Base-by-base conservation (phyloP, 2,888 invertebrate species). In the Drosophila neonasuta region DNA sequence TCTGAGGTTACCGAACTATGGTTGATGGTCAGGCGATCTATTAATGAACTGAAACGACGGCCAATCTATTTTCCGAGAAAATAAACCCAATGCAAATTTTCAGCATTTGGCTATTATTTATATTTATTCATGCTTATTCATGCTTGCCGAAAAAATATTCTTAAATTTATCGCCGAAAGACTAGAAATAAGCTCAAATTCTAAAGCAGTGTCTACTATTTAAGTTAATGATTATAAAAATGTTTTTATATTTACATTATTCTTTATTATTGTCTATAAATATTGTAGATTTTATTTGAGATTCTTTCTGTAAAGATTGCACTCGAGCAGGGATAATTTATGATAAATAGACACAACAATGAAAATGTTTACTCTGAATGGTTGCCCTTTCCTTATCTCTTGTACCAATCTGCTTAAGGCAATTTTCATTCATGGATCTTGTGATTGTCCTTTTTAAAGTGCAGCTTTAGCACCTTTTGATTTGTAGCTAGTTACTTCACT, bases 301-400 rank as follows among this genome's bases (percentile, higher is more conserved):
- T 52, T 9, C 8, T n/a, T 54, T 1, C 30, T 15, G n/a, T 17
- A n/a, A 17, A 64, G 36, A 42, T 54, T 34, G 17, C 4, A 36
- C 6, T 8, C 9, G 34, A 39, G 11, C 15, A 10, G 30, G 7
- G 30, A 29, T 10, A 65, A 49, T 54, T 48, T 36, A 42, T 49
- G 24, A 24, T 55, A 44, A 46, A 56, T 17, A 56, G 9, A 56
- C 36, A 48, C 36, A 48, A 46, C 45, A 56, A 36, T 15, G 36
- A 46, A 36, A 30, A 30, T 11, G 5, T 36, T 11, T 7, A 17
- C 15, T 2, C 1, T 30, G 30, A 54, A 42, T 30, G 29, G 29
- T 17, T 46, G 34, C 10, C 7, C 17, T 48, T 48, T 29, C 24
- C 36, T 39, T 30, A 48, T 39, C 48, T 45, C 7, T 30, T 5